Base-by-base conservation (phyloP, 1,140 invertebrate species). In the Adoxophyes honmai region DNA sequence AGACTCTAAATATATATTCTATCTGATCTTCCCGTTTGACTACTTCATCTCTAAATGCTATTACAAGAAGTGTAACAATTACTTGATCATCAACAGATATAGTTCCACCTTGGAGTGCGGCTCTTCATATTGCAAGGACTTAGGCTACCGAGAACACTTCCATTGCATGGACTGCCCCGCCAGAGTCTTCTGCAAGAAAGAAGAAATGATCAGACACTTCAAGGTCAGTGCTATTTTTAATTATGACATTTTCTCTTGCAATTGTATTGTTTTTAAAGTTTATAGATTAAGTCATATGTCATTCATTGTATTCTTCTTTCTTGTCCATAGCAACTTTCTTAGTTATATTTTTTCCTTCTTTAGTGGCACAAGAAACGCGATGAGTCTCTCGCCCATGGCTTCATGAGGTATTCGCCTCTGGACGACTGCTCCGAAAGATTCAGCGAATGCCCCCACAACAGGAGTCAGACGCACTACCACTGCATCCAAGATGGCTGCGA, bases 341-440 rank as follows among this genome's bases (percentile, higher is more conserved):
- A 6, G 6, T 28, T 28, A 28, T 28, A 6, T 58, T 11, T 59
- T 62, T 44, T 56, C 57, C 63, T 34, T 62, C 67, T 82, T 35
- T 98, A 99, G 89, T 99, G 98, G 98, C 98, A 99, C 89, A 98
- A 98, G 90, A 99, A 99, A 89, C 92, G 98, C 7, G 97, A 99
- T 76, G 98, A 99, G 81, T 98, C 97, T 13, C 88, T 99, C 5
- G 96, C 98, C 68, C 96, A 99, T 78, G 98, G 98, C 13, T 99
- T 99, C 86, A 97, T 99, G 93, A 91, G 98, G 4, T 92, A 92
- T 68, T 98, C 96, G 42, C 96, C 97, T 0, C 93, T 95, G 34
- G 97, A 98, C 81, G 96, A 98, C 84, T 98, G 97, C 74, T 93
- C 93, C 0, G 95, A 96, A 52, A 56, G 90, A 9, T 92, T 90